Evolutionary conservation across 1,140 invertebrate species (phyloP), one percentile per base, ranked within the genome.

Genomic region (Aphaenogaster rudis): DNA sequence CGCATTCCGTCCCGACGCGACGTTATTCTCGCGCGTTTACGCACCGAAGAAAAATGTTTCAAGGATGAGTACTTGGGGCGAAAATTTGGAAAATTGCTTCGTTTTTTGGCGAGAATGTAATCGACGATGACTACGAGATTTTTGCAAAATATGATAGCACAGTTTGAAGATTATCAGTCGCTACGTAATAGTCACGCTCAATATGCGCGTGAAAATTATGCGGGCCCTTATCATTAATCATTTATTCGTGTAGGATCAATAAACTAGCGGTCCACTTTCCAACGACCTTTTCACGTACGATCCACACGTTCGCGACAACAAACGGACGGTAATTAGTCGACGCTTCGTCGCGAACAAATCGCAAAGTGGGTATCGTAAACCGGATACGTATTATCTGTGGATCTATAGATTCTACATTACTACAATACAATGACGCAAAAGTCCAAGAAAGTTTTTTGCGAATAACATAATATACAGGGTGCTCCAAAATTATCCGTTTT

Each of bases 301-400:
- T 28, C 8, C 36, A 69, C 64, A 50, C 42, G 45, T 79, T 33
- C 45, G 78, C 48, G 33, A 81, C 64, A 81, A 81, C 78, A 81
- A 81, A 81, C 33, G 78, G 21, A 28, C 64, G 78, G 48, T 81
- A 81, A 81, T 81, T 81, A 81, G 64, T 81, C 36, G 78, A 71
- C 50, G 64, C 63, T 69, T 80, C n/a, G 78, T 80, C 50, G 78
- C 21, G 78, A 9, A 71, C 36, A 39, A 45, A 42, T n/a, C 28
- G 77, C 61, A 17, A 33, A 48, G 48, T 52, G 61, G 4, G 1
- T 71, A 81, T 81, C 36, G 48, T 54, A 71, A 81, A 15, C 78
- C 48, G 64, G 64, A 81, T 54, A 36, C n/a, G 36, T 17, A 39
- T 71, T 66, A 81, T 81, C 78, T 71, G 5, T 17, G 36, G 48